phyloP scores from a whole-genome alignment of 2,888 invertebrate genomes.

The Drosophila mayaguana region DNA sequence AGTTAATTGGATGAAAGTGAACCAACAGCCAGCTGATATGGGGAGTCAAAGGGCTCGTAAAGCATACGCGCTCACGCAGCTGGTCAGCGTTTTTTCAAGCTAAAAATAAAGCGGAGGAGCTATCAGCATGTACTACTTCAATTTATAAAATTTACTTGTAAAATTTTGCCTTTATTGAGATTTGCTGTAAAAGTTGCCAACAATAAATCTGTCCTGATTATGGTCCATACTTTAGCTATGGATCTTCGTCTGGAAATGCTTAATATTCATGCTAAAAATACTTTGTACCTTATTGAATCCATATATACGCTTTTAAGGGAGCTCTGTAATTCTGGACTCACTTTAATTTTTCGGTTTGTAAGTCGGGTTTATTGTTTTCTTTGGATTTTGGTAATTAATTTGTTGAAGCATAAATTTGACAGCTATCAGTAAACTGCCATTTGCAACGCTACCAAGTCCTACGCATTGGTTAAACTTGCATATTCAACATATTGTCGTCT shows the following conservation, averaged over 20 bases:
- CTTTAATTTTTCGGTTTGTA: neutral
- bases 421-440: neutral
- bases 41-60: constrained; percentile 1
- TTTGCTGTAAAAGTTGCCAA: neutral
- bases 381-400: neutral
- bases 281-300: neutral
- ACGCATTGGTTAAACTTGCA: neutral
- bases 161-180: neutral
- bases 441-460: constrained; percentile 5
- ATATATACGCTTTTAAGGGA: neutral
- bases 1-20: constrained; percentile 47
- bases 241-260: neutral
- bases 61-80: neutral
- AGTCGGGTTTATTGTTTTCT: neutral
- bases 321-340: neutral
- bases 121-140: neutral
- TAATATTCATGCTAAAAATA: neutral
- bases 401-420: neutral
- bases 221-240: neutral
- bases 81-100: neutral
- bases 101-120: neutral
- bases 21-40: constrained; percentile 16
- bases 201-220: neutral
- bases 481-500: too few species aligned
- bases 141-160: neutral